Base-by-base conservation (phyloP, 2,113 vertebrate species). In the Sciurus niger region DNA sequence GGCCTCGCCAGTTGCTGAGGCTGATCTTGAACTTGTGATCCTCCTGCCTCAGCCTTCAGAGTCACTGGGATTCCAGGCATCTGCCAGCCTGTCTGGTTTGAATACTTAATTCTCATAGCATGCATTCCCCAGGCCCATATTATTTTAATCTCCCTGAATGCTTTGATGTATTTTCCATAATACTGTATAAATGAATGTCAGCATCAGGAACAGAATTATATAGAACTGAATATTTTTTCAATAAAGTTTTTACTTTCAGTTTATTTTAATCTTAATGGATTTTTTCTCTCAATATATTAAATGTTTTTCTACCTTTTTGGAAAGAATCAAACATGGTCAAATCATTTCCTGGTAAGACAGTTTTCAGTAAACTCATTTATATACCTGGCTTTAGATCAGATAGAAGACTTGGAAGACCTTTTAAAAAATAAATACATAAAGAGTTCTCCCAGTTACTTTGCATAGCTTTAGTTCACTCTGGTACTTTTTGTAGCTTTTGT, bases 351-450 rank as follows among this genome's bases (percentile, higher is more conserved):
- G 51, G 17, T 79, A 72, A 70, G 17, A 46, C 7, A 63, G 25
- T 1, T 58, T 90, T 94, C 94, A 25, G 32, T 65, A 65, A 84
- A 96, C 43, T 70, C 8, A 72, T 37, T 78, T 86, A 70, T 16
- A 32, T 17, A 70, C 55, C 63, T 88, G 51, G 9, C 63, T 89
- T 91, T 58, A 82, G 11, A 90, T 85, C 20, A 78, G 18, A 79
- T 8, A 20, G 30, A 58, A 55, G 43, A 14, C 17, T 17, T 58
- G 2, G 4, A 3, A 93, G 28, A 55, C 0, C 40, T 40, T 40
- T 40, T 40, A 40, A 40, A 40, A 40, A 40, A 40, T 37, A 40
- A 40, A 40, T 40, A 40, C 3, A 40, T 17, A 32, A 12, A 12
- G 53, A 46, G 22, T 68, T 80, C 24, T 48, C 20, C 43, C 58